Base-by-base conservation (phyloP, 1,140 invertebrate genomes). In the Venturia canescens region DNA sequence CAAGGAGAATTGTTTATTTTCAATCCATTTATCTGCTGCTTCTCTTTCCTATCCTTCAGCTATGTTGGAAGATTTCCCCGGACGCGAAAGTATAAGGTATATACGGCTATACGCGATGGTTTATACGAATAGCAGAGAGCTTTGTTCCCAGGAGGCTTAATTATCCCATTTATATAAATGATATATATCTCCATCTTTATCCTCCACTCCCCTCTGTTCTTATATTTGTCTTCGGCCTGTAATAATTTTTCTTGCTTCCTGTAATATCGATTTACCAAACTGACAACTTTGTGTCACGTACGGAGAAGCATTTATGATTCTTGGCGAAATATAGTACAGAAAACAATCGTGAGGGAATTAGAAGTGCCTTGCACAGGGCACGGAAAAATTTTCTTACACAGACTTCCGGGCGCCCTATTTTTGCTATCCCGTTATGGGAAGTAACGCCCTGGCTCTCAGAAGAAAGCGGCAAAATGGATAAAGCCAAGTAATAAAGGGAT, bases 71-170 rank as follows among this genome's bases (percentile, higher is more conserved):
- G 50, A 53, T 53, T 53, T 53, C 50, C 50, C 50, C n/a, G 18
- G 50, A 53, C 50, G n/a, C 50, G n/a, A 21, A 53, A 53, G 50
- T 53, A n/a, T 44, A 44, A 44, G 38, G 18, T n/a, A 53, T n/a
- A 53, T n/a, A 53, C 16, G 1, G 38, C 38, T 15, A 15, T n/a
- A 21, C n/a, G 18, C 6, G 3, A 18, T 53, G 50, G 50, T 53
- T 69, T 13, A 18, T 29, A 69, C 31, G 26, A 31, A 29, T 29
- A 69, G 13, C 29, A n/a, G 11, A 69, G 11, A 69, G 1, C 26
- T n/a, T 1, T n/a, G 29, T 69, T 69, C 67, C 67, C 67, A 69
- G 29, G 67, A 69, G 67, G 29, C 67, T 69, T 34, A 69, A 69
- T 69, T 69, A 69, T 69, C 26, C 15, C n/a, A 69, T 31, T 29